A percentile compares a stretch with the other conserved stretches of the same genome.
These are phyloP conservation scores for Merluccius polli DNA, from an alignment of 2,797 vertebrate genomes.

Conservation along the genomic window DNA sequence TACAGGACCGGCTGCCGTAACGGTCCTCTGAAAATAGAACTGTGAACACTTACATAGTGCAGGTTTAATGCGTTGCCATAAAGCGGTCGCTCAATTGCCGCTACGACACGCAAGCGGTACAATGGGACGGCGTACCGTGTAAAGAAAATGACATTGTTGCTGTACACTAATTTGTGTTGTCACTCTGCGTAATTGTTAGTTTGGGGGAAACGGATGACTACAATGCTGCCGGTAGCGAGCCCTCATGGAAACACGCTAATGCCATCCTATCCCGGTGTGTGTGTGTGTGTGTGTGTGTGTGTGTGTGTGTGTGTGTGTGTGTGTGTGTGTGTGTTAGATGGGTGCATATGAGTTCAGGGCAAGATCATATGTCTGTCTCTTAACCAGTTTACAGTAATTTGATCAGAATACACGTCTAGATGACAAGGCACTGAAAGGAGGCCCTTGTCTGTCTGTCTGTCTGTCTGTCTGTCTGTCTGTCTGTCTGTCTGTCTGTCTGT, in stretches of 20 bases:
- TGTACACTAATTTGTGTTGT: not conserved
- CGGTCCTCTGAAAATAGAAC: too few relatives aligned
- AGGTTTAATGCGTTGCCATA: too few relatives aligned
- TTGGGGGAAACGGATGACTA: not conserved
- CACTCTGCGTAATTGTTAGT: not conserved
- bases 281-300: slow-evolving; percentile 20
- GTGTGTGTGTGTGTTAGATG: slow-evolving; percentile 23
- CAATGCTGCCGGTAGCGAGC: not conserved
- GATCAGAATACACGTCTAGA: slow-evolving; percentile 45
- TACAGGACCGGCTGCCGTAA: too few relatives aligned
- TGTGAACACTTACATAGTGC: too few relatives aligned
- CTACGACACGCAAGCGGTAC: too few relatives aligned
- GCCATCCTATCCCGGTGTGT: slow-evolving; percentile 27
- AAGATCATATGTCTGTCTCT: slow-evolving; percentile 48
- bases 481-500: too few relatives aligned
- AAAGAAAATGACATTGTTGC: too few relatives aligned
- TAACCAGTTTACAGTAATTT: slow-evolving; percentile 52
- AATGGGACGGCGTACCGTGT: too few relatives aligned
- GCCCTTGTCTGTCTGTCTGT: slow-evolving; percentile 1
- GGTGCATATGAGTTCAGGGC: not conserved
- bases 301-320: slow-evolving; percentile 24
- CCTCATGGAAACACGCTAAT: slow-evolving; percentile 20
- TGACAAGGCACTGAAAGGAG: not conserved
- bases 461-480: slow-evolving; percentile 6
- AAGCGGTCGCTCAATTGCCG: too few relatives aligned